Conservation (phyloP, 2,888 invertebrate species). For the Mythimna impura region DNA sequence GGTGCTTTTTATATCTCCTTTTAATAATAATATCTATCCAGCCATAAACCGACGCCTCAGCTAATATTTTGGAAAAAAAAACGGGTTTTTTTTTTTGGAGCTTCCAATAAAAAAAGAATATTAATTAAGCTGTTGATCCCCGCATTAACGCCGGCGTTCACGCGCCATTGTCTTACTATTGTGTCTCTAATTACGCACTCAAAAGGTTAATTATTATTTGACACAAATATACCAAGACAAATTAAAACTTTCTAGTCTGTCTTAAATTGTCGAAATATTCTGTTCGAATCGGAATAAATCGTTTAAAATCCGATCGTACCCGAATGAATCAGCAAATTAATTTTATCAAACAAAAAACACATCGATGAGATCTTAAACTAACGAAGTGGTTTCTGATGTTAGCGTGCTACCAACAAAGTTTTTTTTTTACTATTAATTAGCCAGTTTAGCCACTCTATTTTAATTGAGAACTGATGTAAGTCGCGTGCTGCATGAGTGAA, state of each 20-base stretch:
- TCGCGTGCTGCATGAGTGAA: constrained; percentile 57
- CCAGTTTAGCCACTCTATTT: constrained; percentile 48
- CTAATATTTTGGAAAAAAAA: background rate
- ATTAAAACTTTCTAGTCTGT: background rate
- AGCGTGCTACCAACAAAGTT: constrained; percentile 37
- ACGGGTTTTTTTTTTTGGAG: no score
- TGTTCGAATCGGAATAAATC: constrained; percentile 5
- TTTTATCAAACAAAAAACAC: constrained; percentile 33
- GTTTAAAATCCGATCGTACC: constrained; percentile 19
- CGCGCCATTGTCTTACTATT: no score
- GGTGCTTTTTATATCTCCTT: constrained; percentile 14
- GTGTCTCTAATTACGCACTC: no score
- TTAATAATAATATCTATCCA: background rate
- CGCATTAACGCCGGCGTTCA: no score
- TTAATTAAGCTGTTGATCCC: no score
- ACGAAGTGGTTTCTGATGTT: constrained; percentile 54
- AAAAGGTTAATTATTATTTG: no score
- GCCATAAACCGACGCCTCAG: background rate
- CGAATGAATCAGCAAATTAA: constrained; percentile 43
- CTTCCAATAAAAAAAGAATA: no score
- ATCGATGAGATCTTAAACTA: constrained; percentile 35
- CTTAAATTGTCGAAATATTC: background rate
- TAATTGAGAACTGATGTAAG: constrained; percentile 50
- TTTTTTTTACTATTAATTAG: constrained; percentile 53
- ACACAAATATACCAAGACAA: no score